phyloP scores from a whole-genome alignment of 2,113 vertebrate species.

The Sphaerodactylus townsendi region DNA sequence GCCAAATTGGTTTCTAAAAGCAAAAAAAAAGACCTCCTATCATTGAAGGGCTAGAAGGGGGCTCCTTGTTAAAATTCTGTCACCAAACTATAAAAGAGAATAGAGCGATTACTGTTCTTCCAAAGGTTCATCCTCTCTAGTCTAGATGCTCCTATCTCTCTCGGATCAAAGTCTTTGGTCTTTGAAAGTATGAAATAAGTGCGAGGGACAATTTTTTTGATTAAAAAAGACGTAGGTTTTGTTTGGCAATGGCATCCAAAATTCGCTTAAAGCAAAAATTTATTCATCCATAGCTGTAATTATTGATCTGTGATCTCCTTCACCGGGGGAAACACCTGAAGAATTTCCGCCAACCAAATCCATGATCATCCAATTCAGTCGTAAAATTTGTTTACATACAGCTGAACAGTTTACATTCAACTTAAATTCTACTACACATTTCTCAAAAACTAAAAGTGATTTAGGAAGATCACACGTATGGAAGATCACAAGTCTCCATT shows the following conservation, averaged over 20 bases:
- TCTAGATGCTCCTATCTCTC: neutral
- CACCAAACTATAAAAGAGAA: neutral
- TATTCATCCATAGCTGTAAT: too few species aligned
- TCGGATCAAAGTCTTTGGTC: neutral
- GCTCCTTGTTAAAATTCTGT: constrained; percentile 18
- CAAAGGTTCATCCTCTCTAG: neutral
- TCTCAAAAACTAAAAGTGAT: too few species aligned
- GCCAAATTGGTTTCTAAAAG: constrained; percentile 23
- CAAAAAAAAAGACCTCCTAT: constrained; percentile 9
- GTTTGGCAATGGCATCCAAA: neutral
- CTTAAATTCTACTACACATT: too few species aligned
- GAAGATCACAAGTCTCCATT: too few species aligned
- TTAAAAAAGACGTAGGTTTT: neutral
- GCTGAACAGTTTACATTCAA: too few species aligned
- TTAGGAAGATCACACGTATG: too few species aligned
- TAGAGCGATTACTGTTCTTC: neutral
- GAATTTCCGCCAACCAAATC: constrained; percentile 2
- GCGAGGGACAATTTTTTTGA: neutral
- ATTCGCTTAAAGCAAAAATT: neutral
- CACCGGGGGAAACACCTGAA: too few species aligned
- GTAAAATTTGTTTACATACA: neutral
- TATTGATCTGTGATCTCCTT: too few species aligned
- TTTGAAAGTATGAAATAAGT: neutral
- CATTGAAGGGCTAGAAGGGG: neutral
- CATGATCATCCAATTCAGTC: neutral